These are phyloP conservation scores for Taenaris catops DNA, from an alignment of 2,888 invertebrate species.

Conservation along the genomic window DNA sequence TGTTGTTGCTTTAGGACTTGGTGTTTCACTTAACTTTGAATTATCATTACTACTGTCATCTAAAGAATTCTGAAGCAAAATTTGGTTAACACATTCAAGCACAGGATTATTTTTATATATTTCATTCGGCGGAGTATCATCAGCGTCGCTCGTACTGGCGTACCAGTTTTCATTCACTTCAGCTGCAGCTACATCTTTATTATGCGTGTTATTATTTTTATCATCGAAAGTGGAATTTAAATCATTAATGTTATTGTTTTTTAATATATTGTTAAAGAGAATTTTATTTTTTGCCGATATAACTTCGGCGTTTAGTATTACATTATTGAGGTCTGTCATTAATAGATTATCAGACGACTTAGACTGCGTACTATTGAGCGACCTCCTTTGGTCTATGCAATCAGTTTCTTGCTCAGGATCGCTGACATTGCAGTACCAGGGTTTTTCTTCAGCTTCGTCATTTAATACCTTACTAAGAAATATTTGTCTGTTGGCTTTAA, in stretches of 20 bases:
- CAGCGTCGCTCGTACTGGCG: conserved; percentile 88
- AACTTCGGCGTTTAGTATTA: conserved; percentile 42
- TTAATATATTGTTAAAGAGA: conserved; percentile 56
- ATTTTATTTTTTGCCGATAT: conserved; percentile 61
- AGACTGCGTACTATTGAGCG: conserved; percentile 47
- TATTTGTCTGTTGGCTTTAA: conserved; percentile 64
- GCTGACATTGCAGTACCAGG: conserved; percentile 75
- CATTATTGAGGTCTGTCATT: conserved; percentile 42
- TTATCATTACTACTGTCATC: conserved; percentile 77
- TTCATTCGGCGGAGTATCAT: conserved; percentile 84
- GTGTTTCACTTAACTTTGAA: conserved; percentile 67
- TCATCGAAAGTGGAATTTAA: conserved; percentile 47
- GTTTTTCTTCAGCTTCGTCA: conserved; percentile 63
- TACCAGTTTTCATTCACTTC: conserved; percentile 89
- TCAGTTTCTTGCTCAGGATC: conserved; percentile 71
- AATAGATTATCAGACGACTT: conserved; percentile 62
- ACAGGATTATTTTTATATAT: conserved; percentile 91
- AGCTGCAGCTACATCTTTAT: conserved; percentile 39
- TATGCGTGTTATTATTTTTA: conserved; percentile 56
- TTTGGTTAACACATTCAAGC: conserved; percentile 92
- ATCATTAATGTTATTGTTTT: conserved; percentile 47
- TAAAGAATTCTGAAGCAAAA: conserved; percentile 86
- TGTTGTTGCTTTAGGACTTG: conserved; percentile 67
- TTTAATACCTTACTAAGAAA: conserved; percentile 65
- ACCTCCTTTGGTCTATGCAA: conserved; percentile 50